phyloP scores from a whole-genome alignment of 1,140 invertebrate genomes.

The Neodiprion virginianus region DNA sequence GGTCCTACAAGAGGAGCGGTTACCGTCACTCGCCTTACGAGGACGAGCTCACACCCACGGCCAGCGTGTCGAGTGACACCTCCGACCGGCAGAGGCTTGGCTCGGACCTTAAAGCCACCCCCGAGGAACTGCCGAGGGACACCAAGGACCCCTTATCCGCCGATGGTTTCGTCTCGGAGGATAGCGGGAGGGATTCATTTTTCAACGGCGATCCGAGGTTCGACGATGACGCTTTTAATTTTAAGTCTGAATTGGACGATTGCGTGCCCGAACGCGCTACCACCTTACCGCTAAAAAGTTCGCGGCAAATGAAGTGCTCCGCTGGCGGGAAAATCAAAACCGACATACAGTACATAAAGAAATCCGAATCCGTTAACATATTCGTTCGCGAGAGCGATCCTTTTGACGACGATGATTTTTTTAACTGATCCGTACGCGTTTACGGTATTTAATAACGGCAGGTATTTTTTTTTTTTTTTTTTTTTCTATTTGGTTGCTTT shows the following conservation, averaged over 20 bases:
- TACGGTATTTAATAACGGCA: constrained; percentile 21
- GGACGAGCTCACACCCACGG: constrained; percentile 72
- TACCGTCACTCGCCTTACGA: constrained; percentile 72
- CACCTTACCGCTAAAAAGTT: constrained; percentile 53
- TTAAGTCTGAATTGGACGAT: constrained; percentile 56
- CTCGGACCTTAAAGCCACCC: constrained; percentile 51
- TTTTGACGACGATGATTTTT: constrained; percentile 87
- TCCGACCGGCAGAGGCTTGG: constrained; percentile 46
- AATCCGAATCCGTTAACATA: constrained; percentile 88
- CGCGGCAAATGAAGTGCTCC: constrained; percentile 51
- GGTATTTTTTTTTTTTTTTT: neutral
- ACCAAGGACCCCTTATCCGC: constrained; percentile 33
- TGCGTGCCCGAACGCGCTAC: constrained; percentile 49
- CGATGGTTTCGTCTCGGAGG: constrained; percentile 42
- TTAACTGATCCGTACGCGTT: constrained; percentile 63
- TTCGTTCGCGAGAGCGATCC: constrained; percentile 82
- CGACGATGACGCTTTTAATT: constrained; percentile 54
- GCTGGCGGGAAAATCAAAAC: constrained; percentile 42
- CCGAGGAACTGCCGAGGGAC: constrained; percentile 43
- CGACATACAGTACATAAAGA: constrained; percentile 70
- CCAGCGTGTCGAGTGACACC: constrained; percentile 53
- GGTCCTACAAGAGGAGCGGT: constrained; percentile 49
- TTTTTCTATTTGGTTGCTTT: neutral
- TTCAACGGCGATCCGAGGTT: constrained; percentile 53
- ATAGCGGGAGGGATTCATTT: constrained; percentile 47